A percentile compares a stretch with the other conserved stretches of the same genome.
phyloP scores from a whole-genome alignment of 92 coral and sea anemone genomes.

The Actinostola sp. region DNA sequence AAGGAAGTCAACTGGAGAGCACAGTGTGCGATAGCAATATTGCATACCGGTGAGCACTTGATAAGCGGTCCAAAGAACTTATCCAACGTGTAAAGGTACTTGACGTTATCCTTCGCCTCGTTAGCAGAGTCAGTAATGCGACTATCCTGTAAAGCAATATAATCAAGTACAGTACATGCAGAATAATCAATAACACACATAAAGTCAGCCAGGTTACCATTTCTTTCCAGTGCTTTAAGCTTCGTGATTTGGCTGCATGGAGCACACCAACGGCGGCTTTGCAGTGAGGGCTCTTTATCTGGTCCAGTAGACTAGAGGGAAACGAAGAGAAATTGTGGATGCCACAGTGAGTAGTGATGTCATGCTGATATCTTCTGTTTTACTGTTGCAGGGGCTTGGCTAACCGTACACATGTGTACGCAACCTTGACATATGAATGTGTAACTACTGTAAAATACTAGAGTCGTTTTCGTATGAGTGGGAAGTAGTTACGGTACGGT shows the following conservation, averaged over 20 bases:
- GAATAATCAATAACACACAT: not conserved
- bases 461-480: too few species aligned
- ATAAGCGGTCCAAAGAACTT: conserved; percentile 97
- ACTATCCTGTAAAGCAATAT: conserved; percentile 69
- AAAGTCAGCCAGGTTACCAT: conserved; percentile 54
- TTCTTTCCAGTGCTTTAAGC: conserved; percentile 96
- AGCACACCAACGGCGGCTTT: conserved; percentile 98
- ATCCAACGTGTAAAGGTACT: conserved; percentile 91
- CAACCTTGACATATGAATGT: too few species aligned
- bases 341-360: too few species aligned
- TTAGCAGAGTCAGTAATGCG: conserved; percentile 99
- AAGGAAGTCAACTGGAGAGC: too few species aligned
- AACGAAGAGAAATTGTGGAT: not conserved
- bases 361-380: too few species aligned
- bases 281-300: conserved; percentile 93
- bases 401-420: too few species aligned
- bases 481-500: too few species aligned
- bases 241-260: conserved; percentile 97
- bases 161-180: not conserved
- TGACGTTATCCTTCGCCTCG: conserved; percentile 98
- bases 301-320: conserved; percentile 75
- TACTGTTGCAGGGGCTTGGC: too few species aligned
- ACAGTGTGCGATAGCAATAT: too few species aligned
- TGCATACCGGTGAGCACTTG: conserved; percentile 93
- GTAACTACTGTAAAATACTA: too few species aligned